Evolutionary conservation across 2,113 vertebrate species (phyloP).

Genomic region (sheep (Ovis aries)): ARS-UI_Ramb_v3.0 NC_056056.1:126002501-126003000

Average conservation of each 20-base stretch:
- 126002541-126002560: conserved; percentile 96
- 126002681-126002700: background rate
- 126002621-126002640: conserved; percentile 32
- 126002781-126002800: background rate
- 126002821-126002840: background rate
- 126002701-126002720: background rate
- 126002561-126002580: conserved; percentile 68
- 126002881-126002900: background rate
- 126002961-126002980: conserved; percentile 24
- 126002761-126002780: background rate
- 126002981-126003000: conserved; percentile 32
- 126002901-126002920: conserved; percentile 14
- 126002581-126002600: conserved; percentile 50
- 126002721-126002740: background rate
- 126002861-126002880: background rate
- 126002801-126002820: background rate
- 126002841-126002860: background rate
- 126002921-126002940: background rate
- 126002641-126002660: background rate
- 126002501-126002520: conserved; percentile 94
- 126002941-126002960: conserved; percentile 2
- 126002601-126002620: conserved; percentile 29
- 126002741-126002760: background rate
- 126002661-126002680: background rate
- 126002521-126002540: conserved; percentile 91